phyloP scores from a whole-genome alignment of 2,113 vertebrate genomes.

The Rhombomys opimus region DNA sequence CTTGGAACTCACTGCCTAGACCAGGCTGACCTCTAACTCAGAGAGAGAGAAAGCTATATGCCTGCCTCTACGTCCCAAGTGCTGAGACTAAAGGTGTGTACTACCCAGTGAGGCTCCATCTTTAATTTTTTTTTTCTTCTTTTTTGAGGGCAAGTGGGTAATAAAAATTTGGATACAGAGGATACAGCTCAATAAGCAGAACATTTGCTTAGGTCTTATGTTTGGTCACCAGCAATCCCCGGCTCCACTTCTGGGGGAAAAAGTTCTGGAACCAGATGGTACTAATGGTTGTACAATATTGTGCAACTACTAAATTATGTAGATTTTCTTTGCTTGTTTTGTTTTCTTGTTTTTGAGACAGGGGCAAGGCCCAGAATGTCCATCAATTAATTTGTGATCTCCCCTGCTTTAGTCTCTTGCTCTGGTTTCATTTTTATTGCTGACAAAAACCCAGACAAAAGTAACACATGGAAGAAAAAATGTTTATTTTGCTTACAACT shows the following conservation, averaged over 20 bases:
- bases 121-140: too few species aligned
- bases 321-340: too few species aligned
- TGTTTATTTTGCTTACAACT: background rate
- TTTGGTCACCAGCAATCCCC: background rate
- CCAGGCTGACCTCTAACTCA: background rate
- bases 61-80: background rate
- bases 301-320: background rate
- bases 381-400: background rate
- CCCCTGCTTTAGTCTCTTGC: background rate
- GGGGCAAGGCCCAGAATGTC: background rate
- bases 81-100: background rate
- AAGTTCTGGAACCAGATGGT: background rate
- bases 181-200: background rate
- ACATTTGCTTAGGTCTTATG: background rate
- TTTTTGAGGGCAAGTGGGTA: too few species aligned
- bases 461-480: background rate
- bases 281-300: background rate
- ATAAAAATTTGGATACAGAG: background rate
- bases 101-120: background rate
- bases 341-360: background rate
- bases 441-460: background rate
- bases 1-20: background rate
- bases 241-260: background rate
- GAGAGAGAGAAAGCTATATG: background rate
- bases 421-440: background rate